phyloP scores from a whole-genome alignment of 2,888 invertebrate genomes.

The Psococerastis gibbosa region DNA sequence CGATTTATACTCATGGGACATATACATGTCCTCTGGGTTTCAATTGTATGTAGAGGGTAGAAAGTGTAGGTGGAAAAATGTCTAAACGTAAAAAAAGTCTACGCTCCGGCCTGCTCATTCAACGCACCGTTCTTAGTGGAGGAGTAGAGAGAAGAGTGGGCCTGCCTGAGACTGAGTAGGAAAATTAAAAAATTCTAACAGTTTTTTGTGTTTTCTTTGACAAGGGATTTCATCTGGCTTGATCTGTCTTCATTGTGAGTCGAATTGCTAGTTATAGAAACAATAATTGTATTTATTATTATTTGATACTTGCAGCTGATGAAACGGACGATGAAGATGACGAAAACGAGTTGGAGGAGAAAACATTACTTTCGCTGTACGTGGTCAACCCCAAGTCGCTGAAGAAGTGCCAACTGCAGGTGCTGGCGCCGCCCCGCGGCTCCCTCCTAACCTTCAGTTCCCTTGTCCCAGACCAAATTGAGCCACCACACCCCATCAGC shows the following conservation, averaged over 20 bases:
- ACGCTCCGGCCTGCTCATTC: no score
- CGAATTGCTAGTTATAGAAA: no score
- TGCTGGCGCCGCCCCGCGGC: constrained; percentile 24
- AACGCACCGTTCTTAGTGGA: no score
- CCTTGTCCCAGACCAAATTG: not conserved
- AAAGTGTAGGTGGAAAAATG: no score
- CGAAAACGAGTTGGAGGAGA: constrained; percentile 28
- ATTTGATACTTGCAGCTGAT: constrained; percentile 24
- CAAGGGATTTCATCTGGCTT: not conserved
- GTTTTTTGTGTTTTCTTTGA: not conserved
- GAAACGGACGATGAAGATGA: constrained; percentile 37
- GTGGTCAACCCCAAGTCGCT: constrained; percentile 75
- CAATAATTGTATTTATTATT: no score
- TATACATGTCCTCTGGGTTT: no score
- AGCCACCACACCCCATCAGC: constrained; percentile 28
- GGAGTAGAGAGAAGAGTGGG: not conserved
- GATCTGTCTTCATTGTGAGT: no score
- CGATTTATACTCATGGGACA: no score
- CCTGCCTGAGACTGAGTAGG: not conserved
- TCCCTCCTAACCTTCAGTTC: not conserved
- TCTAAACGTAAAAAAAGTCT: no score
- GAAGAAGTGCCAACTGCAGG: constrained; percentile 62
- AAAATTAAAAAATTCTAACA: not conserved
- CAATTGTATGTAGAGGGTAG: no score
- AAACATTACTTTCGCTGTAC: constrained; percentile 40